These are phyloP conservation scores for Drosophila ercepeae DNA, from an alignment of 1,140 invertebrate genomes.

Conservation along the genomic window DNA sequence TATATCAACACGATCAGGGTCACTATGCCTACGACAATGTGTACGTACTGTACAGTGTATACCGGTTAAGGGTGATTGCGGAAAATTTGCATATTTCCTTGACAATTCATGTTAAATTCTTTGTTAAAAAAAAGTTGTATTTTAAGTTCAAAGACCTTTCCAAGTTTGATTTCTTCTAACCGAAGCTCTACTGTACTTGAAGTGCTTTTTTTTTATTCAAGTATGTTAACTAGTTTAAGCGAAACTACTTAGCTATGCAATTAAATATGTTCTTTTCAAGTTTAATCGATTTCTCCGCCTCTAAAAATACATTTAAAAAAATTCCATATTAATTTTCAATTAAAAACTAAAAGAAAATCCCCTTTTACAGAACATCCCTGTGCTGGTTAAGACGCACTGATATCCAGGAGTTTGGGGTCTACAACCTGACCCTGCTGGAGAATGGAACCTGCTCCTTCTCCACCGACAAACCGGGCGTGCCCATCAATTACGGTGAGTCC, in stretches of 20 bases:
- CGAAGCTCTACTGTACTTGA: not conserved
- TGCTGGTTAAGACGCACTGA: conserved; percentile 86
- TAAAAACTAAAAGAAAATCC: not conserved
- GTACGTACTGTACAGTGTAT: conserved; percentile 80
- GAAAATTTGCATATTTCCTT: too few relatives aligned
- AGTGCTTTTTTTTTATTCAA: not conserved
- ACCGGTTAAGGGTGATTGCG: not conserved
- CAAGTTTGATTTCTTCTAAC: not conserved
- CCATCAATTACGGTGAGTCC: conserved; percentile 89
- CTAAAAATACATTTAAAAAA: not conserved
- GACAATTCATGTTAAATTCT: too few relatives aligned
- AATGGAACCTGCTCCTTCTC: conserved; percentile 85
- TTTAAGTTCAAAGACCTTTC: not conserved
- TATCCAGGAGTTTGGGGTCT: conserved; percentile 90
- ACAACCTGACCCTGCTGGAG: conserved; percentile 86
- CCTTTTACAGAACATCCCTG: conserved; percentile 42
- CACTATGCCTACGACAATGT: conserved; percentile 85
- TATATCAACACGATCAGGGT: conserved; percentile 77
- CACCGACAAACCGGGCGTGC: conserved; percentile 87
- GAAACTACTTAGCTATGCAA: conserved; percentile 25
- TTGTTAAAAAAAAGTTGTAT: not conserved
- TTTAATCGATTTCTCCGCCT: conserved; percentile 38
- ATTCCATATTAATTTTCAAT: not conserved
- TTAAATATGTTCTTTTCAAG: conserved; percentile 15
- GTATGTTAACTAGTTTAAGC: conserved; percentile 31